Conservation (phyloP, 1,140 invertebrate species). For the Chrysopa pallens region DNA sequence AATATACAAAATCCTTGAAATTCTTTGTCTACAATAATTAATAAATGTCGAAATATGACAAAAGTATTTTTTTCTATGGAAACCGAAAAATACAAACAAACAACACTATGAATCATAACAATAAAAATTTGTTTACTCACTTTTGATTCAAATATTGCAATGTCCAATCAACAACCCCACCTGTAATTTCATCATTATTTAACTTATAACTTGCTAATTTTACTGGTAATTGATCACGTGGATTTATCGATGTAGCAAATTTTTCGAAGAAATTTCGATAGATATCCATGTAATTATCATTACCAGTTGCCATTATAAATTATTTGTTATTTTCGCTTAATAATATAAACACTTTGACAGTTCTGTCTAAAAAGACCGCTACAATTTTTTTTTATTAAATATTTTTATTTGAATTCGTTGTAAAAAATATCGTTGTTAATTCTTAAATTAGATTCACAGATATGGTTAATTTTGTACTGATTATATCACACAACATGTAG, state of each 20-base stretch:
- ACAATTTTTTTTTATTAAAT: too few relatives aligned
- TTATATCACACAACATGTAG: too few relatives aligned
- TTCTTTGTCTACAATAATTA: too few relatives aligned
- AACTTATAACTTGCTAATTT: conserved; percentile 48
- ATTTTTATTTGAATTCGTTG: too few relatives aligned
- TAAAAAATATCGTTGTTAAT: too few relatives aligned
- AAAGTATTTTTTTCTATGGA: too few relatives aligned
- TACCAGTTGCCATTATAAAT: conserved; percentile 17
- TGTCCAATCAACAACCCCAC: conserved; percentile 58
- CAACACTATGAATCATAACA: too few relatives aligned
- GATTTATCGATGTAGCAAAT: conserved; percentile 43
- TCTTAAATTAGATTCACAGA: too few relatives aligned
- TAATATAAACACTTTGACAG: conserved; percentile 2
- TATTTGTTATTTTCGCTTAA: conserved; percentile 5
- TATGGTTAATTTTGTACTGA: too few relatives aligned
- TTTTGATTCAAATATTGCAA: conserved; percentile 57
- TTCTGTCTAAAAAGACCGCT: background rate
- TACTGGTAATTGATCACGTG: conserved; percentile 53
- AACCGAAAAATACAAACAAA: too few relatives aligned
- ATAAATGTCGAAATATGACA: too few relatives aligned
- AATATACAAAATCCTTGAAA: too few relatives aligned
- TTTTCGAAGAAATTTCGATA: conserved; percentile 50
- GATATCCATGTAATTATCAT: conserved; percentile 44
- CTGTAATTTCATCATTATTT: conserved; percentile 45
- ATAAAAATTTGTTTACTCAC: conserved; percentile 29